These are phyloP conservation scores for Mythimna vitellina DNA, from an alignment of 2,888 invertebrate genomes.

Conservation along the genomic window DNA sequence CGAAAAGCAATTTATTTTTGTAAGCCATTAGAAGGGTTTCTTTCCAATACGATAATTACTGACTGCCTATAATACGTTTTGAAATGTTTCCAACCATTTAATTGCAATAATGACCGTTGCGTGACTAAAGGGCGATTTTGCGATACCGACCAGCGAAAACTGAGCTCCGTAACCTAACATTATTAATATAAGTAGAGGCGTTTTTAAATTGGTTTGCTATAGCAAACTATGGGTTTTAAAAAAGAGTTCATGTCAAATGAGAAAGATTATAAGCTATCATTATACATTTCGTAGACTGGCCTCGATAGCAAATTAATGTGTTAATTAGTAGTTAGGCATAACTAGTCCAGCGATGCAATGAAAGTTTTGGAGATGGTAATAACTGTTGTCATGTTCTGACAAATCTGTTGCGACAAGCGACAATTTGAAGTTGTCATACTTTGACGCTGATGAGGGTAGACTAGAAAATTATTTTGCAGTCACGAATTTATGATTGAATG, in stretches of 20 bases:
- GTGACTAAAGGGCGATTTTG: slow-evolving; percentile 70
- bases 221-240: slow-evolving; percentile 36
- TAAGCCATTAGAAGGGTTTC: slow-evolving; percentile 44
- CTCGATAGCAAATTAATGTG: slow-evolving; percentile 54
- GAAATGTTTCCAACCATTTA: slow-evolving; percentile 69
- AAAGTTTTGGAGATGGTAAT: slow-evolving; percentile 45
- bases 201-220: slow-evolving; percentile 19
- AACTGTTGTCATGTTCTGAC: slow-evolving; percentile 31
- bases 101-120: slow-evolving; percentile 75
- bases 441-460: slow-evolving; percentile 15
- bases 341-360: slow-evolving; percentile 44
- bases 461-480: slow-evolving; percentile 6
- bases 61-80: slow-evolving; percentile 50
- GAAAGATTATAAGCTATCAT: slow-evolving; percentile 68
- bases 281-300: slow-evolving; percentile 67
- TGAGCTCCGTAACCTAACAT: not conserved
- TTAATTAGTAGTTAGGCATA: slow-evolving; percentile 67
- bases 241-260: slow-evolving; percentile 63
- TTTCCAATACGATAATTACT: slow-evolving; percentile 53
- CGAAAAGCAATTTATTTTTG: slow-evolving; percentile 31
- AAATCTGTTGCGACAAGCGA: slow-evolving; percentile 51
- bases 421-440: slow-evolving; percentile 26
- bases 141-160: slow-evolving; percentile 21
- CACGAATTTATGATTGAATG: not conserved
- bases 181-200: not conserved